Evolutionary conservation across 2,113 vertebrate genomes (phyloP), one percentile per base, ranked within the genome.

Genomic region (Girardinichthys multiradiatus): DNA sequence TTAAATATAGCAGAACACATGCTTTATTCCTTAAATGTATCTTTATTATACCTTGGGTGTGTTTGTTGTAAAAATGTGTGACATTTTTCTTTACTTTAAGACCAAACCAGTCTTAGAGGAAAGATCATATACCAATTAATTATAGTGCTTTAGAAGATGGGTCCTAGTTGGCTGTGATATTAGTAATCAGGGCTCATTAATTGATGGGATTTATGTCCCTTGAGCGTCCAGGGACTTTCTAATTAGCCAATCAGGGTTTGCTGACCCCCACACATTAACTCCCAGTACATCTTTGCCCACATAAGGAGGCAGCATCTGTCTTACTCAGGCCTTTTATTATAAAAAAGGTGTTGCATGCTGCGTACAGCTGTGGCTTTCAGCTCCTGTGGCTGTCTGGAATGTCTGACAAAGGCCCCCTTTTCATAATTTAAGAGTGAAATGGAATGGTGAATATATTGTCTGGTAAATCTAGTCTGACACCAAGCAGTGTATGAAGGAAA

Each of bases 311-410:
- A 70, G 68, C 69, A 75, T 81, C 74, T 84, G 79, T 82, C 76
- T 87, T 64, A 80, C 75, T 31, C 68, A 7, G 59, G 58, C 64
- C 82, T 85, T 84, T 87, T 81, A 86, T 86, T 84, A 81, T 65
- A 58, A 79, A 68, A 85, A 60, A 74, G 74, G 81, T 72, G 76
- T 71, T 69, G 68, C 78, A n/a, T 21, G 72, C 83, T 72, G 39
- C 24, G 31, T 83, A 84, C 91, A 91, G 90, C 90, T 92, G 90
- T 87, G 89, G 84, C 81, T 82, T 82, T 65, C 19, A 51, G 90
- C 87, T 91, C 80, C 75, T 58, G 68, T 80, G 86, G 79, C 77
- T 77, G 74, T 86, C 79, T 86, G 84, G 76, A 82, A 84, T 81
- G 79, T 86, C 70, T 42, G 80, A 85, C 81, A 68, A 61, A 70